These are phyloP conservation scores for Ctenomys sociabilis DNA, from an alignment of 2,113 vertebrate species.

Conservation along the genomic window DNA sequence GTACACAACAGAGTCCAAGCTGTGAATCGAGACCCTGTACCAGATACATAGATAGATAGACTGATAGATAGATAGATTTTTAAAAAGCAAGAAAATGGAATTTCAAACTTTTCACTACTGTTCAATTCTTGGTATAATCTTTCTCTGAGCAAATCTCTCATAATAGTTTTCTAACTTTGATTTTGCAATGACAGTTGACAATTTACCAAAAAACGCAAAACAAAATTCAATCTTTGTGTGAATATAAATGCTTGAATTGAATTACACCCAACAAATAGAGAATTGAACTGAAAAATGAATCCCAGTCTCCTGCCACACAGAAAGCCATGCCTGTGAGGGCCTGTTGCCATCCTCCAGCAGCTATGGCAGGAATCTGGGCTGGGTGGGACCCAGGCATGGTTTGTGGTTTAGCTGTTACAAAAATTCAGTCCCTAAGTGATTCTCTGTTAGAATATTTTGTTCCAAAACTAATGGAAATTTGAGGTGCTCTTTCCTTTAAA, in stretches of 20 bases:
- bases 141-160: constrained; percentile 74
- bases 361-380: background rate
- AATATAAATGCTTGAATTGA: constrained; percentile 43
- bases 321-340: rapidly evolving
- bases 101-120: constrained; percentile 46
- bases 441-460: background rate
- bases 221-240: constrained; percentile 58
- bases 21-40: too few relatives aligned
- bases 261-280: background rate
- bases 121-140: constrained; percentile 77
- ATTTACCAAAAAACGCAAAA: constrained; percentile 30
- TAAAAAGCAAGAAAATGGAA: constrained; percentile 6
- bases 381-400: rapidly evolving
- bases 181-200: constrained; percentile 71
- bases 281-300: background rate
- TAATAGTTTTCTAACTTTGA: constrained; percentile 66
- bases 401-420: background rate
- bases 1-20: background rate
- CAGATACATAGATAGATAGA: too few relatives aligned
- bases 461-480: background rate
- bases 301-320: rapidly evolving
- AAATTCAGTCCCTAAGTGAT: background rate
- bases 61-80: background rate
- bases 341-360: background rate
- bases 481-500: background rate